Conservation (phyloP, 2,888 invertebrate species). For the Chaetogeoica ovagalla region DNA sequence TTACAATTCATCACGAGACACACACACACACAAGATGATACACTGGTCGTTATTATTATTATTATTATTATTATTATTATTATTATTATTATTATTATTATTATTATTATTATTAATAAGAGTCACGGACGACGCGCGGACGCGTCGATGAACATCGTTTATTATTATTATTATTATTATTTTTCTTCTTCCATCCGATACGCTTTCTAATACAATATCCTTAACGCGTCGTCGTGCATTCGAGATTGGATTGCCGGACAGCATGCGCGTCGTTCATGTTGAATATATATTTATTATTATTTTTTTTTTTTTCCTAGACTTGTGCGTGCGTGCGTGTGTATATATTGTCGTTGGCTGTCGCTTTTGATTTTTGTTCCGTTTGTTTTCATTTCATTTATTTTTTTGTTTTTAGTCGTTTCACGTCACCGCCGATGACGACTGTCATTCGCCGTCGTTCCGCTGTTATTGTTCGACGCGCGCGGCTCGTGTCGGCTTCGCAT, state of each 20-base stretch:
- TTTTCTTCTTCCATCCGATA: background rate
- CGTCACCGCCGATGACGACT: no score
- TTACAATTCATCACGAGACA: no score
- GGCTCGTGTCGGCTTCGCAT: no score
- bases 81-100: no score
- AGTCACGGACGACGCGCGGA: background rate
- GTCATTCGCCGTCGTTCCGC: conserved; percentile 3
- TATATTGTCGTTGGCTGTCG: no score
- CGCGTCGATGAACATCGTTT: background rate
- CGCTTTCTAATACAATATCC: conserved; percentile 41
- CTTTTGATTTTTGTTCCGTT: background rate
- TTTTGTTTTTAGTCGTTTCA: background rate
- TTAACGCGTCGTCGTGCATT: conserved; percentile 8
- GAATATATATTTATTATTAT: conserved; percentile 8
- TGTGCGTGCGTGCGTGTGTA: background rate
- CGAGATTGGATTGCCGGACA: conserved; percentile 19
- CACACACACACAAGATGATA: no score
- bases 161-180: no score
- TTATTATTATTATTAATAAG: background rate
- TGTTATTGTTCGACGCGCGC: conserved; percentile 23
- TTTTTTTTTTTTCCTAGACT: background rate
- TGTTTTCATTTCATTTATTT: conserved; percentile 17
- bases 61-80: no score
- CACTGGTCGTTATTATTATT: no score
- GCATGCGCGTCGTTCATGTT: conserved; percentile 30